phyloP scores from a whole-genome alignment of 2,888 invertebrate genomes.

The Hanleya hanleyi region DNA sequence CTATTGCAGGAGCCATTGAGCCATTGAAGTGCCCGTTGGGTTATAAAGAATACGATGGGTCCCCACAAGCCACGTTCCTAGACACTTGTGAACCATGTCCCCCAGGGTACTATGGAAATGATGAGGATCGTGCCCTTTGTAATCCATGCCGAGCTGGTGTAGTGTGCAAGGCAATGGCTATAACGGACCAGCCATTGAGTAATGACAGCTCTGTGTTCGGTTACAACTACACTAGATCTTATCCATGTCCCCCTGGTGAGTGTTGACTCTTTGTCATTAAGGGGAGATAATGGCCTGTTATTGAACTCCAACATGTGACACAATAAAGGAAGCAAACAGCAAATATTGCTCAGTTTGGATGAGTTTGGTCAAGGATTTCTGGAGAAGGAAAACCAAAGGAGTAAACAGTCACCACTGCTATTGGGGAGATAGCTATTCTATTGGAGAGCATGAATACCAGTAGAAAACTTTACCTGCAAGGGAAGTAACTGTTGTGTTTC shows the following conservation, averaged over 20 bases:
- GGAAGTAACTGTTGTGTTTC: too few relatives aligned
- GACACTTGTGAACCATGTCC: conserved; percentile 70
- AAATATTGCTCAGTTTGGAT: too few relatives aligned
- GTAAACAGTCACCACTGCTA: too few relatives aligned
- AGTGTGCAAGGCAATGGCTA: conserved; percentile 63
- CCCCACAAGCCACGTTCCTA: conserved; percentile 54
- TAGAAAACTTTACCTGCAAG: too few relatives aligned
- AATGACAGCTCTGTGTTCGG: conserved; percentile 59
- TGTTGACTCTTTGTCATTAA: background rate
- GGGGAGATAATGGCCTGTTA: background rate
- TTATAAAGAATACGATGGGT: conserved; percentile 65
- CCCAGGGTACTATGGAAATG: conserved; percentile 66
- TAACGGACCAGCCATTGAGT: conserved; percentile 62
- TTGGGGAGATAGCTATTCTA: too few relatives aligned
- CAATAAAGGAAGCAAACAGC: too few relatives aligned
- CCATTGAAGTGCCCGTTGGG: conserved; percentile 68
- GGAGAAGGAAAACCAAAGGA: too few relatives aligned
- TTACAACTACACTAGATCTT: conserved; percentile 61
- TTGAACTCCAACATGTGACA: too few relatives aligned
- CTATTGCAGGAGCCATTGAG: conserved; percentile 66
- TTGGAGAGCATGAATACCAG: too few relatives aligned
- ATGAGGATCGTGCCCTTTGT: conserved; percentile 59
- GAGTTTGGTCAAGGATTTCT: too few relatives aligned
- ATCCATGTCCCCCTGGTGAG: conserved; percentile 65
- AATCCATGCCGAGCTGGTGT: conserved; percentile 67